Base-by-base conservation (phyloP, 2,888 invertebrate species). In the Agrotis ipsilon region DNA sequence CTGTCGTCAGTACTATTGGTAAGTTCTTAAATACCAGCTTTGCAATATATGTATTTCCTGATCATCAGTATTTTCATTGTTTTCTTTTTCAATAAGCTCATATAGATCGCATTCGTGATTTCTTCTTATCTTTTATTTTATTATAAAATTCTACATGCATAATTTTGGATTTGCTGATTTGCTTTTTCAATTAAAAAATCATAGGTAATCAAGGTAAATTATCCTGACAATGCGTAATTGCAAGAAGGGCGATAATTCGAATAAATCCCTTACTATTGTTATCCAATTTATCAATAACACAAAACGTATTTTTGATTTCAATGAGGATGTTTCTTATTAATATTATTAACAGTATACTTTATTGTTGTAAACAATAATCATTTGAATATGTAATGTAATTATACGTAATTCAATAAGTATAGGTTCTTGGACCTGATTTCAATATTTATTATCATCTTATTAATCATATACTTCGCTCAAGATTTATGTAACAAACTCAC, bases 1-100 rank as follows among this genome's bases (percentile, higher is more conserved):
- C 98, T 19, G 98, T 98, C 63, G 98, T 98, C 89, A 98, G 98
- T 89, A 99, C 99, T 9, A 98, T 99, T 83, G 99, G 98, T 98
- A 94, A 96, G 96, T 66, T 39, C 49, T 0, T 13, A 4, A 24
- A 39, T 1, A 19, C 19, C 14, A n/a, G 11, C 18, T 39, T 1
- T 63, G 1, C 27, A 3, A 3, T 9, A 21, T 21, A 5, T 13
- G 14, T 14, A 14, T 21, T n/a, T n/a, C 16, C 0, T 55, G n/a
- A 7, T 13, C 43, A 7, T 3, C 19, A 27, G 1, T 3, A 3
- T 48, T 3, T 48, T 49, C 14, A 14, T 18, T 9, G 14, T 43
- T 67, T 16, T 19, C 1, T 43, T 27, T 27, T 3, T 24, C 16
- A 32, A 5, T 43, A n/a, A 39, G 2, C 9, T 52, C 14, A 13